Percentiles rank a stretch among this genome's conserved stretches.
Evolutionary conservation across 1,140 invertebrate species (phyloP).

Genomic region (Ostrea edulis): DNA sequence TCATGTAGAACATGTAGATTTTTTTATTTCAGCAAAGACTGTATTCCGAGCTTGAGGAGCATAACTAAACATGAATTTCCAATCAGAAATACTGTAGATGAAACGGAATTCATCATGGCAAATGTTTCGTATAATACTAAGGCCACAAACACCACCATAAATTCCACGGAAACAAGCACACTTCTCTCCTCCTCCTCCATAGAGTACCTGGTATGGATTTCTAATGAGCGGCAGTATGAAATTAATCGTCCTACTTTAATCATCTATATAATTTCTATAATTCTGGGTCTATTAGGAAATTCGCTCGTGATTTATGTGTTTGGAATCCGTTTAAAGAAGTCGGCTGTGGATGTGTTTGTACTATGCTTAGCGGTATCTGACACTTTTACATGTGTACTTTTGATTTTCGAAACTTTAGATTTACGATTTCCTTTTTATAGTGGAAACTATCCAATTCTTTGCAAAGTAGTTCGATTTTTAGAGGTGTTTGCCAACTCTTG

Average conservation of each 20-base stretch:
- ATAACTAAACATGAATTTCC: no score
- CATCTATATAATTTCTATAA: not conserved
- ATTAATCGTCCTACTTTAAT: not conserved
- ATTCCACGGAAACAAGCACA: not conserved
- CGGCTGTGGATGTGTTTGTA: not conserved
- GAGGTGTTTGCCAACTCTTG: slow-evolving; percentile 27
- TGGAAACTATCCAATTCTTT: slow-evolving; percentile 43
- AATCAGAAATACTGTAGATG: no score
- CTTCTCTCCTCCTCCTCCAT: not conserved
- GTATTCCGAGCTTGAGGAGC: no score
- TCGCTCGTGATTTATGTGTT: slow-evolving; percentile 16
- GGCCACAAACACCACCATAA: not conserved
- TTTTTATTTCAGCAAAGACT: no score
- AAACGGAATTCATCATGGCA: not conserved
- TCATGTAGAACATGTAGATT: no score
- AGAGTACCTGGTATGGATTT: not conserved
- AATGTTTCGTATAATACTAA: not conserved
- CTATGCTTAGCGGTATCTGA: not conserved
- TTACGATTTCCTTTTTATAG: slow-evolving; percentile 19
- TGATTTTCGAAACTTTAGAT: not conserved
- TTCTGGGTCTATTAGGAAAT: slow-evolving; percentile 8
- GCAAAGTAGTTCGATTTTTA: slow-evolving; percentile 46
- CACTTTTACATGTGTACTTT: not conserved
- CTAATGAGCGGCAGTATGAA: slow-evolving; percentile 29
- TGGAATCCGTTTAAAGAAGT: not conserved